phyloP scores from a whole-genome alignment of 2,888 invertebrate species.

The Temnothorax unifasciatus region DNA sequence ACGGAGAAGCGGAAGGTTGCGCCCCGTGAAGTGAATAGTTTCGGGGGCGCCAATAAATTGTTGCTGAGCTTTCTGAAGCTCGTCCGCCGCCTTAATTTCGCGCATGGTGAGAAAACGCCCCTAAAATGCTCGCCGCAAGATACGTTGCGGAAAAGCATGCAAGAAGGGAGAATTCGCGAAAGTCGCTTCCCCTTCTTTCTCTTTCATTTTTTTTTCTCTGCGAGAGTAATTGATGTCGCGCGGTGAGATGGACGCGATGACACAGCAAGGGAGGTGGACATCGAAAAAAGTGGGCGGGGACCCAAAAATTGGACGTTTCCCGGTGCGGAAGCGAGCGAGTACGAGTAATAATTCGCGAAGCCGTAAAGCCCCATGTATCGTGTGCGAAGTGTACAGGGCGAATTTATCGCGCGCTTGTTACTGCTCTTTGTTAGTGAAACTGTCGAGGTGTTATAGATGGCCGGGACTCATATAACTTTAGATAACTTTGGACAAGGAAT shows the following conservation, averaged over 20 bases:
- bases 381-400: constrained; percentile 35
- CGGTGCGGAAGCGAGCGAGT: constrained; percentile 35
- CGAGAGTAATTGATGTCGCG: neutral
- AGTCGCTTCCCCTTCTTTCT: constrained; percentile 11
- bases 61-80: constrained; percentile 46
- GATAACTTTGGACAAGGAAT: constrained; percentile 39
- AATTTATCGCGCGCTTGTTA: constrained; percentile 57
- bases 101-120: constrained; percentile 46
- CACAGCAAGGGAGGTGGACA: neutral
- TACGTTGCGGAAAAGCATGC: neutral
- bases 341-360: constrained; percentile 51
- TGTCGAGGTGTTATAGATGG: constrained; percentile 52
- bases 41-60: constrained; percentile 64
- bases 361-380: constrained; percentile 48
- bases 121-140: constrained; percentile 54
- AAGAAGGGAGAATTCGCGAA: constrained; percentile 6
- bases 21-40: constrained; percentile 71
- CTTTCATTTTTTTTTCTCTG: neutral
- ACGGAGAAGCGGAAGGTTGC: constrained; percentile 29
- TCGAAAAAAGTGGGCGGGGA: constrained; percentile 51
- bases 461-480: constrained; percentile 30
- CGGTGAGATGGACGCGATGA: constrained; percentile 1
- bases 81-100: constrained; percentile 60
- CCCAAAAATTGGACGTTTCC: constrained; percentile 46
- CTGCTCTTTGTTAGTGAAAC: constrained; percentile 56